Conservation (phyloP, 2,797 vertebrate genomes). For the Saxicola maurus region DNA sequence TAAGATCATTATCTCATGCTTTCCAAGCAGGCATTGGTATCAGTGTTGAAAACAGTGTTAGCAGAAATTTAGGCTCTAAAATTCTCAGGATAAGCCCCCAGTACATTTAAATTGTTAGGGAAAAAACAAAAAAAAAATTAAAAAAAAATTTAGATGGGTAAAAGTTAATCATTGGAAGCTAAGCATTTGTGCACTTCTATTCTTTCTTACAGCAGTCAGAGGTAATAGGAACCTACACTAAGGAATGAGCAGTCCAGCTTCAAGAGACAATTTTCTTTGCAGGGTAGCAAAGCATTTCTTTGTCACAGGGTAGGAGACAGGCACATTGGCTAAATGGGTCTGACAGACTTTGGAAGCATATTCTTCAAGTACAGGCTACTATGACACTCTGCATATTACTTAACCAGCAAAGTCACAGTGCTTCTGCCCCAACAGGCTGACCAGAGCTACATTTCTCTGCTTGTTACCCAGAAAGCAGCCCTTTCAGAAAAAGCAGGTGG, state of each 20-base stretch:
- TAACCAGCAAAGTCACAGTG: background rate
- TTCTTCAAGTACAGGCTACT: background rate
- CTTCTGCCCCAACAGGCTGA: background rate
- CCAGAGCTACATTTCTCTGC: background rate
- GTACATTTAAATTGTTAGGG: conserved; percentile 76
- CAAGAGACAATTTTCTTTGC: background rate
- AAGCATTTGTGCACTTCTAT: conserved; percentile 77
- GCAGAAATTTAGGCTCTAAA: conserved; percentile 71
- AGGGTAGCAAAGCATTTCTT: background rate
- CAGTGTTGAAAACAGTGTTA: conserved; percentile 74
- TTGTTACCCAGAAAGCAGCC: background rate
- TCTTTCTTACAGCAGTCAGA: conserved; percentile 78
- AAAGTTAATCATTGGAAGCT: conserved; percentile 79
- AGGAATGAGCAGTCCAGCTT: conserved; percentile 36
- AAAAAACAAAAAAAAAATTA: conserved; percentile 48
- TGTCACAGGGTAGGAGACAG: background rate
- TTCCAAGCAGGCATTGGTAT: conserved; percentile 77
- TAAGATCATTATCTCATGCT: conserved; percentile 76
- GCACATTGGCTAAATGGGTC: background rate
- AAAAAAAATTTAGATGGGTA: conserved; percentile 65
- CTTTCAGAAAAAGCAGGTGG: background rate
- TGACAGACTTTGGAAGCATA: background rate
- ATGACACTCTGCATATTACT: background rate
- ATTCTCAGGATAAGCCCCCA: conserved; percentile 69
- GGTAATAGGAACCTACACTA: conserved; percentile 65